A percentile compares a stretch with the other conserved stretches of the same genome.
phyloP scores from a whole-genome alignment of 1,140 invertebrate genomes.

The Trachymyrmex cornetzi region DNA sequence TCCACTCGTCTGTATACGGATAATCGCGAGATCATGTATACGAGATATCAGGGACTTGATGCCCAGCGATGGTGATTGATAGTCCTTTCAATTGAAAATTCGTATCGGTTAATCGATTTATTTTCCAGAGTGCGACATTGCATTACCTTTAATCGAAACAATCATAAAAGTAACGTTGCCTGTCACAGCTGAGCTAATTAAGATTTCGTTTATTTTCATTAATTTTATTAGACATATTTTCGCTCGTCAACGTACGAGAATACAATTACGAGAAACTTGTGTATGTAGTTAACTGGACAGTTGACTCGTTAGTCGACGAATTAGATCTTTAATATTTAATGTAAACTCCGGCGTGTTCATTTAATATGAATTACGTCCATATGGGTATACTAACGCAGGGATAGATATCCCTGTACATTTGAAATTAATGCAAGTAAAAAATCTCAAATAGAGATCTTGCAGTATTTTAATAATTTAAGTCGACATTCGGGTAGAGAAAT shows the following conservation, averaged over 20 bases:
- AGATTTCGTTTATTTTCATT: conserved; percentile 4
- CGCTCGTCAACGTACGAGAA: background rate
- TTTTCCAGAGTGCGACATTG: background rate
- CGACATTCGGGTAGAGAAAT: background rate
- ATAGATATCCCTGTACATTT: conserved; percentile 1
- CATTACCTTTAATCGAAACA: background rate
- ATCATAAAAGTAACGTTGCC: background rate
- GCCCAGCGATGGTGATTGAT: conserved; percentile 19
- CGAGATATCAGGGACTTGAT: conserved; percentile 17
- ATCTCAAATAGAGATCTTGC: background rate
- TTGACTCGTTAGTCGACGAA: conserved; percentile 43
- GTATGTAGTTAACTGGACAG: background rate
- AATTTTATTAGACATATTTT: background rate
- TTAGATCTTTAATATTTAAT: conserved; percentile 57
- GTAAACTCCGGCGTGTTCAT: background rate
- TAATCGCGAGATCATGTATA: background rate
- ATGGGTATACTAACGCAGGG: background rate
- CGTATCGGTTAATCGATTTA: conserved; percentile 4
- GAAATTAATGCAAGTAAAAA: conserved; percentile 1
- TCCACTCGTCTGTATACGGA: conserved; percentile 7
- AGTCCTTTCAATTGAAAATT: background rate
- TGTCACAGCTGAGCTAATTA: background rate
- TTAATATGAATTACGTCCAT: conserved; percentile 53
- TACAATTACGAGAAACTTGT: conserved; percentile 4
- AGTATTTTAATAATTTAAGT: conserved; percentile 12